These are phyloP conservation scores for Sycophila texana DNA, from an alignment of 2,888 invertebrate genomes.

Conservation along the genomic window DNA sequence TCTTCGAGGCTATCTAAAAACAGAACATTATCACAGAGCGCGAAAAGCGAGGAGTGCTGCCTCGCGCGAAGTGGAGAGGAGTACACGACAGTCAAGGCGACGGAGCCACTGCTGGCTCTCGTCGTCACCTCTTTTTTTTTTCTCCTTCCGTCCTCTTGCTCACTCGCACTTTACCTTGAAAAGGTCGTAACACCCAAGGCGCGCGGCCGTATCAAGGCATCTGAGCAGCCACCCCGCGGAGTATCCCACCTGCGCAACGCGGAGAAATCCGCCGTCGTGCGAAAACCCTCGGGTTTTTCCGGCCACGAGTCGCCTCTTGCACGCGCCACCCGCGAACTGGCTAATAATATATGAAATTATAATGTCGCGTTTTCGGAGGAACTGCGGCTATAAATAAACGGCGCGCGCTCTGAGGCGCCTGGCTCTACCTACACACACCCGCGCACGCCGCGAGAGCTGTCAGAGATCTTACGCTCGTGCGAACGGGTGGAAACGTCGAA, in stretches of 20 bases:
- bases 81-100: background rate
- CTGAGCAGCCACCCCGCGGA: background rate
- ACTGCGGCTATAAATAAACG: conserved; percentile 56
- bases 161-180: conserved; percentile 42
- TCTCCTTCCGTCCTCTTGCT: too few relatives aligned
- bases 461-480: background rate
- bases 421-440: too few relatives aligned
- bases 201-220: conserved; percentile 39
- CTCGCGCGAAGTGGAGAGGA: background rate
- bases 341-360: conserved; percentile 52
- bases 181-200: conserved; percentile 10
- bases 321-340: conserved; percentile 18
- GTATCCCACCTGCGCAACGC: background rate
- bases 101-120: background rate
- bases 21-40: conserved; percentile 29
- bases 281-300: background rate
- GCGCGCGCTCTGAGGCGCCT: conserved; percentile 11
- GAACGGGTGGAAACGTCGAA: conserved; percentile 30
- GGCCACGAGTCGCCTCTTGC: background rate
- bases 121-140: background rate
- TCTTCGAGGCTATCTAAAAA: conserved; percentile 54
- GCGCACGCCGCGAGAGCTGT: conserved; percentile 17
- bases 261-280: background rate
- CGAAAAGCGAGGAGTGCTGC: background rate
- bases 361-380: conserved; percentile 53